These are phyloP conservation scores for Noctilio leporinus DNA, from an alignment of 2,113 vertebrate species.

Conservation along the genomic window DNA sequence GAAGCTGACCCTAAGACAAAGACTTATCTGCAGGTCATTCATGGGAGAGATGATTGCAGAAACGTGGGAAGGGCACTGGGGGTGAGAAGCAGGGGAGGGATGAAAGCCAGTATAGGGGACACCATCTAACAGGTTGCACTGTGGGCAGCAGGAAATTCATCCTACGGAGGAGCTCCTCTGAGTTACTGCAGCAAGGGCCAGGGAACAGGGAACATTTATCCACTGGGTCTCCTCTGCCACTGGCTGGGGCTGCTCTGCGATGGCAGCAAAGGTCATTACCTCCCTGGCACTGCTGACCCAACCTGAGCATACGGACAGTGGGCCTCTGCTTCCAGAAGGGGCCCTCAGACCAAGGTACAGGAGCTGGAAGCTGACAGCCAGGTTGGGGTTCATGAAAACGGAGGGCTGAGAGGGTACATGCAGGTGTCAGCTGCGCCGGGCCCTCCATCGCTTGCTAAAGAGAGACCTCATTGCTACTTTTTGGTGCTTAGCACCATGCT, in stretches of 20 bases:
- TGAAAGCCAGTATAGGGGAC: background rate
- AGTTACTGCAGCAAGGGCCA: no score
- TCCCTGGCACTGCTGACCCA: background rate
- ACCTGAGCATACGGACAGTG: background rate
- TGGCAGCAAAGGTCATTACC: background rate
- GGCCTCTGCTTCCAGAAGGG: background rate
- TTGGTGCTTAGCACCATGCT: no score
- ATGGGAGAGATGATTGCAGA: background rate
- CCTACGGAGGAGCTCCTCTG: background rate
- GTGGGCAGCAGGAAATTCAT: background rate
- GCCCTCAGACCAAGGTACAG: background rate
- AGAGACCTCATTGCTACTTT: background rate
- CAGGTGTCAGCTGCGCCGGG: accelerated
- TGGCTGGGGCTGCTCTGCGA: no score
- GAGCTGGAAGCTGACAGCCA: background rate
- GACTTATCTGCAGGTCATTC: background rate
- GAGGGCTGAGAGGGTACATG: accelerated
- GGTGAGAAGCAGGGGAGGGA: background rate
- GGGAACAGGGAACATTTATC: background rate
- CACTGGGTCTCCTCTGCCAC: background rate
- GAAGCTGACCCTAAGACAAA: background rate
- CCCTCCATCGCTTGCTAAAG: background rate
- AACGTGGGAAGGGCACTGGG: background rate
- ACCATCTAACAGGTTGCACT: no score
- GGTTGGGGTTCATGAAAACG: background rate